These are phyloP conservation scores for Ifrita kowaldi DNA, from an alignment of 2,113 vertebrate genomes.

Conservation along the genomic window DNA sequence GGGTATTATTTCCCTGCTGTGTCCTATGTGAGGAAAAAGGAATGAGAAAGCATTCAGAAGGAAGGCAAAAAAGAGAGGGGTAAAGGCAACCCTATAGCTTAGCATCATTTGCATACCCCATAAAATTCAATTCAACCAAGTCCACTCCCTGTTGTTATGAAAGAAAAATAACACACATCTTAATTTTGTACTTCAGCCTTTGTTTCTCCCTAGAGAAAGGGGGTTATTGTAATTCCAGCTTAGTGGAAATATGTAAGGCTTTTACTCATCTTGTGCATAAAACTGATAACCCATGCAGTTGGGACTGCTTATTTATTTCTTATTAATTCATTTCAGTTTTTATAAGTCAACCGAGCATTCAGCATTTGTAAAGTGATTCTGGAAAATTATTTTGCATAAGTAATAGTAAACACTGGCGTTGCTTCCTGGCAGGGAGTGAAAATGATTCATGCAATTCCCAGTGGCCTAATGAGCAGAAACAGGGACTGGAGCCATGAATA, in stretches of 20 bases:
- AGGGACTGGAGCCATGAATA: conserved; percentile 33
- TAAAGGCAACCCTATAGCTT: neutral
- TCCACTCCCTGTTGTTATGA: neutral
- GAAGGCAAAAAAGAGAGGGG: neutral
- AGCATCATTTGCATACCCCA: neutral
- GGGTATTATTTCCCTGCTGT: neutral
- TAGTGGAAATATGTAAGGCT: conserved; percentile 62
- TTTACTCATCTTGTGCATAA: conserved; percentile 61
- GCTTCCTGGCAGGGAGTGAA: conserved; percentile 65
- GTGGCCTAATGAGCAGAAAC: conserved; percentile 60
- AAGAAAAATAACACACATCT: conserved; percentile 60
- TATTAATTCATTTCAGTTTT: conserved; percentile 73
- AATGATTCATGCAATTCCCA: conserved; percentile 66
- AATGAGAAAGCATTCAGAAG: neutral
- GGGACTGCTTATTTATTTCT: conserved; percentile 70
- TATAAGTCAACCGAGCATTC: conserved; percentile 73
- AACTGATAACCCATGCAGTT: conserved; percentile 67
- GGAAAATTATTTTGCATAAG: conserved; percentile 77
- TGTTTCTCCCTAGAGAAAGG: conserved; percentile 33
- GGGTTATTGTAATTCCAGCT: conserved; percentile 68
- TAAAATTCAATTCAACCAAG: neutral
- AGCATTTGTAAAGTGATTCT: conserved; percentile 73
- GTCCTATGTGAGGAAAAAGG: neutral
- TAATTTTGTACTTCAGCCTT: conserved; percentile 53
- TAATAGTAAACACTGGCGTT: conserved; percentile 72